phyloP scores from a whole-genome alignment of 2,113 vertebrate species.

The Syrmaticus mikado region DNA sequence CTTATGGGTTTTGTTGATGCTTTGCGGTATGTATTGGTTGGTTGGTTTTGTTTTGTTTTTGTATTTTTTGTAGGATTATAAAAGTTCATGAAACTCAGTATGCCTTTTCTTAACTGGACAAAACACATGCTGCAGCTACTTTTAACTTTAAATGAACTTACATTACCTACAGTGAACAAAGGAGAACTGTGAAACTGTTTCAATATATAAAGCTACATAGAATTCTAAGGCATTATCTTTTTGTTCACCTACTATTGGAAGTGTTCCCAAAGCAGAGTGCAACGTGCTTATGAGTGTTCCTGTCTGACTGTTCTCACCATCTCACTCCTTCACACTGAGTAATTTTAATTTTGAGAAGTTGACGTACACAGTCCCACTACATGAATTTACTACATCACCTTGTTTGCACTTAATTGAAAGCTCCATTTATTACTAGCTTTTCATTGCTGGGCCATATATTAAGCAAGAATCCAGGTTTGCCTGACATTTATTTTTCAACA shows the following conservation, averaged over 20 bases:
- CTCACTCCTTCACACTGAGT: neutral
- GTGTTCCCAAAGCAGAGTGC: neutral
- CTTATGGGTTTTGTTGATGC: neutral
- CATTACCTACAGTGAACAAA: neutral
- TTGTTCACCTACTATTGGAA: rapidly evolving
- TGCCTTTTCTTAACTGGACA: neutral
- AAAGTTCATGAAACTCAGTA: neutral
- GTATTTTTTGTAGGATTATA: neutral
- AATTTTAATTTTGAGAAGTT: neutral
- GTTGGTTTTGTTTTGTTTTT: neutral
- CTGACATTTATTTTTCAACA: neutral
- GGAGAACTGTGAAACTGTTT: neutral
- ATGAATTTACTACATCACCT: neutral
- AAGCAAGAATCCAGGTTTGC: neutral
- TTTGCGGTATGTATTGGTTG: too few species aligned
- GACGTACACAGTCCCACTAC: neutral
- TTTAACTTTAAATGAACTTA: neutral
- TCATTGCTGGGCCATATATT: neutral
- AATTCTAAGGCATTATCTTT: neutral
- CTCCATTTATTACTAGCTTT: neutral
- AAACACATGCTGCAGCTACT: neutral
- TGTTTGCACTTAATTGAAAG: neutral
- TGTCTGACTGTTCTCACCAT: neutral
- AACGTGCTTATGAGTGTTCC: neutral
- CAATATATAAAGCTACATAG: neutral